A percentile compares a stretch with the other conserved stretches of the same genome.
Conservation (phyloP, 2,888 invertebrate species). For the Eremobia ochroleuca region DNA sequence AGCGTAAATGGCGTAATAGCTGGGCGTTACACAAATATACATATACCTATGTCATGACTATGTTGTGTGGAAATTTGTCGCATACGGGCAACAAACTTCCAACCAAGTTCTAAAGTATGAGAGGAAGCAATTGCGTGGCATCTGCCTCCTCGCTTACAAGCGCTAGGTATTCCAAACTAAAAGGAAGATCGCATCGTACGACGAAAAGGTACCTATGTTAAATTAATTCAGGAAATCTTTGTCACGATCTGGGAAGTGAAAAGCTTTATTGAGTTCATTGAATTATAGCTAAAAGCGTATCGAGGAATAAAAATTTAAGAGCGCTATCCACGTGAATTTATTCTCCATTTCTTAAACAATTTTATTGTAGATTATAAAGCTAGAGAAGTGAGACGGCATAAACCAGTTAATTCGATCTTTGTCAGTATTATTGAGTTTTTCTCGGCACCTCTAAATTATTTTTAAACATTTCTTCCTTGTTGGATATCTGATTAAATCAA, state of each 20-base stretch:
- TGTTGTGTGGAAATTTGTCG: slow-evolving; percentile 7
- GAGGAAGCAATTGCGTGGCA: slow-evolving; percentile 39
- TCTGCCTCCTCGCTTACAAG: not conserved
- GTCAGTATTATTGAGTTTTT: too few relatives aligned
- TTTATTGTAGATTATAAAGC: not conserved
- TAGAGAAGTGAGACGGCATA: not conserved
- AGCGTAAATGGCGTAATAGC: not conserved
- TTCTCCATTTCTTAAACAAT: slow-evolving; percentile 20
- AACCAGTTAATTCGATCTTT: too few relatives aligned
- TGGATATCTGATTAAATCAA: too few relatives aligned
- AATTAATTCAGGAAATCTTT: slow-evolving; percentile 37
- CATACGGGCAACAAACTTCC: slow-evolving; percentile 7
- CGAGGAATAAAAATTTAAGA: not conserved
- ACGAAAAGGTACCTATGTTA: slow-evolving; percentile 19
- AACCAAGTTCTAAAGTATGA: slow-evolving; percentile 31
- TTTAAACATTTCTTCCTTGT: too few relatives aligned
- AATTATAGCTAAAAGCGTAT: slow-evolving; percentile 2
- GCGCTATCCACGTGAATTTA: not conserved
- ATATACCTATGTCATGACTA: not conserved
- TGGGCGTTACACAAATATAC: not conserved
- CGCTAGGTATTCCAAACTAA: slow-evolving; percentile 15
- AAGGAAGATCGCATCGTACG: slow-evolving; percentile 3
- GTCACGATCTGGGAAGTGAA: slow-evolving; percentile 3
- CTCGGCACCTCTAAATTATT: too few relatives aligned
- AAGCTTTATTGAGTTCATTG: slow-evolving; percentile 32